Percentiles rank a stretch among this genome's conserved stretches.
phyloP scores from a whole-genome alignment of 2,888 invertebrate genomes.

The Melinopterus prodromus region DNA sequence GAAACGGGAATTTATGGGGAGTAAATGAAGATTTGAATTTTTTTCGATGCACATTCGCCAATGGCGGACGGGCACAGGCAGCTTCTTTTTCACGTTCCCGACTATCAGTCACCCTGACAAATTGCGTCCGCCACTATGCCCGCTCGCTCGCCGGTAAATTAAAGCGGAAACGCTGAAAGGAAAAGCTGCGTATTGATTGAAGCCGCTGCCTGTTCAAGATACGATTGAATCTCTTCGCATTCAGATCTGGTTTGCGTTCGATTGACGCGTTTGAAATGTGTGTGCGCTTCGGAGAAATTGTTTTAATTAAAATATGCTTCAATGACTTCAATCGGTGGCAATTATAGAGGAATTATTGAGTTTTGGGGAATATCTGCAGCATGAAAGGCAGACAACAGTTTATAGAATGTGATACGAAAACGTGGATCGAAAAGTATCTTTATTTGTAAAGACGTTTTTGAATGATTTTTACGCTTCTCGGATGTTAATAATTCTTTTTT shows the following conservation, averaged over 20 bases:
- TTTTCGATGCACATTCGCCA: neutral
- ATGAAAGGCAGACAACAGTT: neutral
- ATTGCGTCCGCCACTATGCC: conserved; percentile 45
- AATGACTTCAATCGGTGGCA: neutral
- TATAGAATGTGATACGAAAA: no score
- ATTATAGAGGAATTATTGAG: neutral
- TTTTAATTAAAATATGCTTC: neutral
- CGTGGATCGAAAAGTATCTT: no score
- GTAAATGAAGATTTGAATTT: conserved; percentile 4
- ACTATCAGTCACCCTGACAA: conserved; percentile 53
- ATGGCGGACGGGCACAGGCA: neutral
- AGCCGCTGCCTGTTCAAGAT: neutral
- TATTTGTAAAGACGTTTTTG: no score
- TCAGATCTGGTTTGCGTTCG: neutral
- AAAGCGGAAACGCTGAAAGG: conserved; percentile 16
- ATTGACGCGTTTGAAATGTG: neutral
- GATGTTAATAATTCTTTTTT: no score
- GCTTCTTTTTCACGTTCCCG: conserved; percentile 19
- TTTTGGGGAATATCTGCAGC: neutral
- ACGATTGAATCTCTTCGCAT: neutral
- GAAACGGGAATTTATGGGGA: conserved; percentile 4
- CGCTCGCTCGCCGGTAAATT: conserved; percentile 15
- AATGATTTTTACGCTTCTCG: no score
- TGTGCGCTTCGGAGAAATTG: neutral
- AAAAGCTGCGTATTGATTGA: neutral